phyloP scores from a whole-genome alignment of 2,113 vertebrate genomes.

The Antennarius striatus region DNA sequence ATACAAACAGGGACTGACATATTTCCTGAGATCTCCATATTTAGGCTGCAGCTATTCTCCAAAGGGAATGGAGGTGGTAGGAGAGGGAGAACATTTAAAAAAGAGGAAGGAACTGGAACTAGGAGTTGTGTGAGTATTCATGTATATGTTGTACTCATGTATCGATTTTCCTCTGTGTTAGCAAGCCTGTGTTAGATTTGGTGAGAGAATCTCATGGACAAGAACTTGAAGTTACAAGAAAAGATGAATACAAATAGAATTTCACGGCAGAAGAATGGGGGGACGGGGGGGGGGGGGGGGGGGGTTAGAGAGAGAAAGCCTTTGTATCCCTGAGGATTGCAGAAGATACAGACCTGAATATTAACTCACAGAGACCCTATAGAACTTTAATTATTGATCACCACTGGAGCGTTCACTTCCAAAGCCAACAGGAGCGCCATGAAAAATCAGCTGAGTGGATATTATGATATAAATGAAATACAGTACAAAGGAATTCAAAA shows the following conservation, averaged over 20 bases:
- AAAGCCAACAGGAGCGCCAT: conserved; percentile 30
- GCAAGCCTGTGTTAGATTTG: conserved; percentile 12
- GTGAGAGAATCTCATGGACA: conserved; percentile 1
- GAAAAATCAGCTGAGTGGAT: conserved; percentile 42
- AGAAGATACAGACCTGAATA: conserved; percentile 61
- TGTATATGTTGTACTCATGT: conserved; percentile 2
- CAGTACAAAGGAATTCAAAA: neutral
- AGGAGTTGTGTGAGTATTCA: neutral
- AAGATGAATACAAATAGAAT: conserved; percentile 28
- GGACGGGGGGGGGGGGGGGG: neutral
- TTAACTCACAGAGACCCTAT: conserved; percentile 55
- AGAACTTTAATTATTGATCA: conserved; percentile 72
- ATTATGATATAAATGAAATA: neutral
- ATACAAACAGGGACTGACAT: conserved; percentile 5
- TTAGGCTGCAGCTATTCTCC: conserved; percentile 29
- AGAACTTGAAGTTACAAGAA: conserved; percentile 28
- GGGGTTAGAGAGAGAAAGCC: conserved; percentile 15
- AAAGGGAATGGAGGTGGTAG: conserved; percentile 4
- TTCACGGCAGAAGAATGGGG: neutral
- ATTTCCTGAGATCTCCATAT: conserved; percentile 28
- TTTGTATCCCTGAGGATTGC: conserved; percentile 37
- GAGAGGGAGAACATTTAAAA: conserved; percentile 15
- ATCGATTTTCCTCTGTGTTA: neutral
- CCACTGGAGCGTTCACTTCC: conserved; percentile 33
- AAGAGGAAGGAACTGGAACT: neutral